These are phyloP conservation scores for Heteromormyrus szaboi DNA, from an alignment of 2,797 vertebrate species.

Conservation along the genomic window DNA sequence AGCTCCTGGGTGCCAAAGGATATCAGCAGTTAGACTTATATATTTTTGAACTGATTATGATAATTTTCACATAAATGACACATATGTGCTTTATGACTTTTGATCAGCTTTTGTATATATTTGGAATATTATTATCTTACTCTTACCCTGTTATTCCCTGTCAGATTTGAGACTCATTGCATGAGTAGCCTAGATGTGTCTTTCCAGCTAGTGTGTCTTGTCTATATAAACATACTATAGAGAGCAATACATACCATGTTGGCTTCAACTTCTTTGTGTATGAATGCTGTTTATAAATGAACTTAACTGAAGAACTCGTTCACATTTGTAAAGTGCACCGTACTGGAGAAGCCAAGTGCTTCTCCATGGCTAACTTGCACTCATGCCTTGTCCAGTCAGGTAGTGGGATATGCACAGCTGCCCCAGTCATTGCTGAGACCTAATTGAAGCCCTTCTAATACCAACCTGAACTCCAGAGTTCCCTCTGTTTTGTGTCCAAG, in stretches of 20 bases:
- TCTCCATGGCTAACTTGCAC: not conserved
- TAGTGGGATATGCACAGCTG: slow-evolving; percentile 23
- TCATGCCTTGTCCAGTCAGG: not conserved
- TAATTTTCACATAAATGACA: not conserved
- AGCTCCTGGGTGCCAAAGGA: not conserved
- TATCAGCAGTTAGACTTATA: not conserved
- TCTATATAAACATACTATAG: not conserved
- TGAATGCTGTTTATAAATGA: not conserved
- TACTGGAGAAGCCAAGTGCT: not conserved
- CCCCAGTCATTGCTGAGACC: slow-evolving; percentile 24
- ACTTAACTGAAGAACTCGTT: not conserved
- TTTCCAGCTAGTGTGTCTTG: not conserved
- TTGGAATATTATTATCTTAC: not conserved
- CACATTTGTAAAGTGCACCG: not conserved
- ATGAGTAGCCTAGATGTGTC: not conserved
- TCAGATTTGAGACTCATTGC: not conserved
- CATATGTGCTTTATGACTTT: not conserved
- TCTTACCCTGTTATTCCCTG: not conserved
- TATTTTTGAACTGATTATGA: not conserved
- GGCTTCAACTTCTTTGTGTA: not conserved
- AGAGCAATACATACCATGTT: not conserved
- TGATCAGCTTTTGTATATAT: not conserved
- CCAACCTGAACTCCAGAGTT: slow-evolving; percentile 40
- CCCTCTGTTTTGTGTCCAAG: slow-evolving; percentile 50
- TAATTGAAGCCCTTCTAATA: slow-evolving; percentile 41